Evolutionary conservation across 2,888 invertebrate genomes (phyloP).

Genomic region (Pemphredon lugubris): DNA sequence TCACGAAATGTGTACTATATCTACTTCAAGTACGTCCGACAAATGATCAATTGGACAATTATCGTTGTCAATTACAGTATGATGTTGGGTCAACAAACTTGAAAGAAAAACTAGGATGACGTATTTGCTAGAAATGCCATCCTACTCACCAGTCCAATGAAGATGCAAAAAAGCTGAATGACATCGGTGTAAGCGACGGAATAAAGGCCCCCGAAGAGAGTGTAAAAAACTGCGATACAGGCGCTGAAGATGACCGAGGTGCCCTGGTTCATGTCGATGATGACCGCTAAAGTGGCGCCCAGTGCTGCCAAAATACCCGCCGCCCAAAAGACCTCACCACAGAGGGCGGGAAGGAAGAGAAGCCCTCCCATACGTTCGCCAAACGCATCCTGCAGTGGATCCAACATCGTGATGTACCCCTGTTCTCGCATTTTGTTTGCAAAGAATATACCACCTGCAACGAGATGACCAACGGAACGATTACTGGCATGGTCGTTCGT

Average conservation of each 20-base stretch:
- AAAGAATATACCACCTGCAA: slow-evolving; percentile 96
- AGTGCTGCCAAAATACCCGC: slow-evolving; percentile 98
- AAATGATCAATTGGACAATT: too few species aligned
- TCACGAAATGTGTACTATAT: too few species aligned
- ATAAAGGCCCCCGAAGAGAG: slow-evolving; percentile 98
- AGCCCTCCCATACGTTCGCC: slow-evolving; percentile 99
- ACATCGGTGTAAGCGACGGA: slow-evolving; percentile 99
- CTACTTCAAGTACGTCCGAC: too few species aligned
- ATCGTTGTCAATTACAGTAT: too few species aligned
- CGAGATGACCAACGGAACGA: not conserved
- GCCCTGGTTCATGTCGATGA: slow-evolving; percentile 96
- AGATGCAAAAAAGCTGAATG: slow-evolving; percentile 98
- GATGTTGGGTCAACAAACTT: too few species aligned
- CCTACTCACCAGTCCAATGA: slow-evolving; percentile 91
- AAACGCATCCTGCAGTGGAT: slow-evolving; percentile 97
- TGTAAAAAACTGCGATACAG: slow-evolving; percentile 98
- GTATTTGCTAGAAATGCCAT: too few species aligned
- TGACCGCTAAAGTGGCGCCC: slow-evolving; percentile 97
- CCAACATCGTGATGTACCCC: slow-evolving; percentile 99
- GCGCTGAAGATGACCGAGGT: slow-evolving; percentile 97
- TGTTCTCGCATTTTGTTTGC: slow-evolving; percentile 98
- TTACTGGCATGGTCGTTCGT: too few species aligned
- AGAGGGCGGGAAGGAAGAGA: slow-evolving; percentile 96
- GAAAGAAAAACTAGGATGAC: too few species aligned
- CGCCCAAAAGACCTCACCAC: slow-evolving; percentile 99